Evolutionary conservation across 2,113 vertebrate genomes (phyloP), one percentile per base, ranked within the genome.

Genomic region (Jaculus jaculus): DNA sequence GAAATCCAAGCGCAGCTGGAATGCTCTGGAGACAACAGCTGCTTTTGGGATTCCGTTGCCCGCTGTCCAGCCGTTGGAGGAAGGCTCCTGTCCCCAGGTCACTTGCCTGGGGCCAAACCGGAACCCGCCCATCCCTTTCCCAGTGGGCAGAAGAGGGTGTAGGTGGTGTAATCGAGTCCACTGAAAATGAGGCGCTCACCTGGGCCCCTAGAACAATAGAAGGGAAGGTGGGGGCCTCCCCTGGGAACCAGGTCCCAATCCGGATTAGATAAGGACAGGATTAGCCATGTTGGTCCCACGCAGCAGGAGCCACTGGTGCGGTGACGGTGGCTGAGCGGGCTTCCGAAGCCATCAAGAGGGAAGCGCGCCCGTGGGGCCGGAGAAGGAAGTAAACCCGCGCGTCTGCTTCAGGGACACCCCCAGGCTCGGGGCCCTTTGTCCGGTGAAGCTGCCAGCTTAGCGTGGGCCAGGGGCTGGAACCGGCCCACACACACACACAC

Each of bases 21-120:
- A 92, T 89, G 91, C 88, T 97, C 54, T 97, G 88, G 97, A 51
- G 95, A 98, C 96, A 96, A 98, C 98, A 98, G 98, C 98, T 98
- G 98, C 98, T 98, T 98, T 98, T 98, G 98, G 98, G 98, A 98
- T 98, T 98, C 98, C 98, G 98, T 98, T 98, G 98, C 97, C 98
- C 93, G 96, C 97, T 97, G 86, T 97, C 96, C 95, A 83, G 94
- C 97, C 94, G 32, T 54, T 68, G 47, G 60, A 77, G 91, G 75
- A 51, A 39, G 54, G 81, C 73, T 93, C 78, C 87, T 68, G 93
- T 47, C 88, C 78, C 88, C 74, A 74, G 80, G 78, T 92, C 82
- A 75, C 77, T 84, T 9, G 65, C 90, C 58, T 42, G 69, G 83
- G 82, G 81, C 80, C 84, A 81, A 66, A 51, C 87, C 65, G 39